phyloP scores from a whole-genome alignment of 2,888 invertebrate genomes.

The Athetis lepigone region DNA sequence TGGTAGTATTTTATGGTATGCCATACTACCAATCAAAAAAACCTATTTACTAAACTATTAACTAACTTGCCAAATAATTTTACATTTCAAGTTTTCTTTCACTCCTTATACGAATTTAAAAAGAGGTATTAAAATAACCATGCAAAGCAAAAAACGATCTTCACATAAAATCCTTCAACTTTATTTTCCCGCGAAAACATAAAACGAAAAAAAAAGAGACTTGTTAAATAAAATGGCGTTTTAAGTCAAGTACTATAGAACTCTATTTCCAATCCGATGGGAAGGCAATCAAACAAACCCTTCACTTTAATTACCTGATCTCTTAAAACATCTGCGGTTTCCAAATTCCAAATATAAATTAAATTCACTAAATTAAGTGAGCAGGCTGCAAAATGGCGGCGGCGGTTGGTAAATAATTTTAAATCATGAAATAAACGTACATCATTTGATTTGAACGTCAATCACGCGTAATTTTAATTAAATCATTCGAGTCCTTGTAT shows the following conservation, averaged over 20 bases:
- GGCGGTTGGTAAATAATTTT: constrained; percentile 61
- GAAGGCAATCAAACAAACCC: constrained; percentile 62
- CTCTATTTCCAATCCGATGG: constrained; percentile 34
- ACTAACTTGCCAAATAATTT: too few species aligned
- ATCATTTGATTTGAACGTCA: constrained; percentile 54
- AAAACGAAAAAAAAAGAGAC: constrained; percentile 44
- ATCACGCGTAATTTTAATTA: constrained; percentile 61
- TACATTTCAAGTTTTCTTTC: too few species aligned
- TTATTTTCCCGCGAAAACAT: neutral
- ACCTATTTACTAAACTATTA: too few species aligned
- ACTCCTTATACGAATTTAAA: too few species aligned
- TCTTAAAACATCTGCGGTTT: constrained; percentile 77
- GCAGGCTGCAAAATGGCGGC: constrained; percentile 59
- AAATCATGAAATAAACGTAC: constrained; percentile 56
- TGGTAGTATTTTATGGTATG: too few species aligned
- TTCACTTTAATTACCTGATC: constrained; percentile 76
- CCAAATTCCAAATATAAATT: constrained; percentile 68
- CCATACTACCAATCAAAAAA: too few species aligned
- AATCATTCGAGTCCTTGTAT: constrained; percentile 32
- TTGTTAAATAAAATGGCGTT: constrained; percentile 38
- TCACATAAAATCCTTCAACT: neutral
- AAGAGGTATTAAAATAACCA: too few species aligned
- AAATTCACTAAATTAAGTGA: constrained; percentile 68
- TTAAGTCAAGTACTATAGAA: constrained; percentile 1
- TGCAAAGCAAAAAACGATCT: too few species aligned